Percentiles rank a stretch among this genome's conserved stretches.
phyloP scores from a whole-genome alignment of 2,113 vertebrate species.

The Lycaon pictus region DNA sequence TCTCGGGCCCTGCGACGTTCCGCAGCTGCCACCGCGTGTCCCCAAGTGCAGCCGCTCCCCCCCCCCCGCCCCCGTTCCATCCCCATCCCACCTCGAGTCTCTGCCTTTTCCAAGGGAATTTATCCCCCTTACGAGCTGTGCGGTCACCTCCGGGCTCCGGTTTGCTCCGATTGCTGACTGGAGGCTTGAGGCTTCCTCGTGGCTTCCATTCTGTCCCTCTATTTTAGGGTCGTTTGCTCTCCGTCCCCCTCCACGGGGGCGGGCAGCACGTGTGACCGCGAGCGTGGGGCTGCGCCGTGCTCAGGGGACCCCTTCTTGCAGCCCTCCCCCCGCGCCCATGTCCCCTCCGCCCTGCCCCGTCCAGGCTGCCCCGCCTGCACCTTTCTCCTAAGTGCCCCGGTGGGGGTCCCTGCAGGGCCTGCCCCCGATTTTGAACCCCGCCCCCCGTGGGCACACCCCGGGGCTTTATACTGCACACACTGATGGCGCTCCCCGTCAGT shows the following conservation, averaged over 20 bases:
- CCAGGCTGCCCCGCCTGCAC: too few relatives aligned
- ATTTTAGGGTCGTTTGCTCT: accelerated
- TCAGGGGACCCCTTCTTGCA: not conserved
- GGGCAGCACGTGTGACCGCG: not conserved
- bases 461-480: too few relatives aligned
- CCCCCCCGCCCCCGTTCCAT: not conserved
- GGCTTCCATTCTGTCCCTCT: accelerated
- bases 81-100: accelerated
- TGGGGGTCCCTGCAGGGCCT: too few relatives aligned
- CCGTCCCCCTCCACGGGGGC: not conserved
- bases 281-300: not conserved
- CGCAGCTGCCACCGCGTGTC: too few relatives aligned
- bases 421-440: too few relatives aligned
- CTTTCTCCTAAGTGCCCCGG: too few relatives aligned
- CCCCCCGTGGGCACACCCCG: too few relatives aligned
- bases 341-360: too few relatives aligned
- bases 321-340: not conserved
- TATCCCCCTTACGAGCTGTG: accelerated
- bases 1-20: not conserved
- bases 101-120: not conserved
- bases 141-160: accelerated
- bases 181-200: accelerated
- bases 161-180: accelerated
- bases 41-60: too few relatives aligned
- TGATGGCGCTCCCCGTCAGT: too few relatives aligned